Percentiles rank a stretch among this genome's conserved stretches.
phyloP scores from a whole-genome alignment of 2,888 invertebrate species.

The Trichopria drosophilae region DNA sequence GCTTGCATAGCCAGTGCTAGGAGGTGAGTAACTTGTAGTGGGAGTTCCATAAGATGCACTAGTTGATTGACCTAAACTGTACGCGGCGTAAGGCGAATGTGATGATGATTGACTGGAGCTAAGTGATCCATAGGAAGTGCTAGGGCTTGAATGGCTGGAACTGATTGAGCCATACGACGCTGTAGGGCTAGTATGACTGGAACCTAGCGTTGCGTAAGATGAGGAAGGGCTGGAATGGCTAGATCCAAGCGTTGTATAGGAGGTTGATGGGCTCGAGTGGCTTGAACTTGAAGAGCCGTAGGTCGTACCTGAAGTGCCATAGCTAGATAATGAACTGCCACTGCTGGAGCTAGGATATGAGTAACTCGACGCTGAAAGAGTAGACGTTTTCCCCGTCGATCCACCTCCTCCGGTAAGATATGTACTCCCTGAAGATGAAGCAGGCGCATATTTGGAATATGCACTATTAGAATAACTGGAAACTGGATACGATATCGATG shows the following conservation, averaged over 20 bases:
- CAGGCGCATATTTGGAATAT: slow-evolving; percentile 41
- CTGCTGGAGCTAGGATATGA: slow-evolving; percentile 1
- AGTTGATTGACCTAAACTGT: no score
- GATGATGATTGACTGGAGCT: no score
- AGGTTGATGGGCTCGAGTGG: slow-evolving; percentile 17
- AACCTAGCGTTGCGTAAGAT: slow-evolving; percentile 30
- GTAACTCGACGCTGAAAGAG: slow-evolving; percentile 3
- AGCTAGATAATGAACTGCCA: slow-evolving; percentile 1
- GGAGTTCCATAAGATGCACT: no score
- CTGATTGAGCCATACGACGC: slow-evolving; percentile 1
- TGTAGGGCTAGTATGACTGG: slow-evolving; percentile 33
- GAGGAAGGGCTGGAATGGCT: slow-evolving; percentile 23
- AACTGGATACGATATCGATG: slow-evolving; percentile 36
- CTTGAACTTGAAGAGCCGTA: slow-evolving; percentile 31
- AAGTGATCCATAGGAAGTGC: no score
- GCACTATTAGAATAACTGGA: slow-evolving; percentile 21
- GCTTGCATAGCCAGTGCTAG: slow-evolving; percentile 38
- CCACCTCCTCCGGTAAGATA: no score
- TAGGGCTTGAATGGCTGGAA: not conserved
- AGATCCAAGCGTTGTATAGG: not conserved
- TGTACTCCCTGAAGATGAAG: slow-evolving; percentile 43
- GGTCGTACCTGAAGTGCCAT: slow-evolving; percentile 25
- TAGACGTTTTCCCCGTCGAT: slow-evolving; percentile 23
- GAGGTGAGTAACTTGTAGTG: slow-evolving; percentile 30
- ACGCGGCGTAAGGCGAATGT: no score